Evolutionary conservation across 2,113 vertebrate genomes (phyloP).

Genomic region (Capricornis sumatraensis): DNA sequence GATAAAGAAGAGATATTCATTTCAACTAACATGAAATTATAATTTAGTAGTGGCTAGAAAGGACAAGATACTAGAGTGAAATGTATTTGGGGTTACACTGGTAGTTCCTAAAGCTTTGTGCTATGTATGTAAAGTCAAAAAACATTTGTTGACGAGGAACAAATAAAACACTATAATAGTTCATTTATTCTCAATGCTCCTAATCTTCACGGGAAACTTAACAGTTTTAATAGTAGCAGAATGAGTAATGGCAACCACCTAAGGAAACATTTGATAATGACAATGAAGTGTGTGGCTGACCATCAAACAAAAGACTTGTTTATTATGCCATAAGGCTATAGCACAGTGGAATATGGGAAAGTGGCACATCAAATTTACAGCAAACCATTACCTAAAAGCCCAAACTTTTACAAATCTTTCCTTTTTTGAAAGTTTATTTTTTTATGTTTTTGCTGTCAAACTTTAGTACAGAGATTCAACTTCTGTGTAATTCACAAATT

Average conservation of each 20-base stretch:
- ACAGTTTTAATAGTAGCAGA: not conserved
- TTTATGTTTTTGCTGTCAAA: not conserved
- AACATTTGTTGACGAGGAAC: not conserved
- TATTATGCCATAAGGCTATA: not conserved
- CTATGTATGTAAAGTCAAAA: not conserved
- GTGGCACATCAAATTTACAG: not conserved
- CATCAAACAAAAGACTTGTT: slow-evolving; percentile 23
- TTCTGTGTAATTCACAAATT: not conserved
- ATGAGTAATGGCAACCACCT: slow-evolving; percentile 27
- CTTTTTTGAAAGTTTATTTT: not conserved
- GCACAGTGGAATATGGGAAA: not conserved
- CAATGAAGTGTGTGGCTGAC: not conserved
- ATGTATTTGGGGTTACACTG: not conserved
- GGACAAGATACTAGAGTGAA: not conserved
- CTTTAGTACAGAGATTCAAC: not conserved
- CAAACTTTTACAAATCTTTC: slow-evolving; percentile 6
- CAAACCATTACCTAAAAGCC: not conserved
- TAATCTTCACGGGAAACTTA: slow-evolving; percentile 27
- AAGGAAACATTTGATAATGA: slow-evolving; percentile 25
- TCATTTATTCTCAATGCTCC: not conserved
- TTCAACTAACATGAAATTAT: not conserved
- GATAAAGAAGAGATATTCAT: not conserved
- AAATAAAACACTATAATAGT: not conserved
- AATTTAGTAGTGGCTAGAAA: slow-evolving; percentile 34
- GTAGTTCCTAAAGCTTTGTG: slow-evolving; percentile 29